These are phyloP conservation scores for Staurois parvus DNA, from an alignment of 2,797 vertebrate genomes.

Conservation along the genomic window DNA sequence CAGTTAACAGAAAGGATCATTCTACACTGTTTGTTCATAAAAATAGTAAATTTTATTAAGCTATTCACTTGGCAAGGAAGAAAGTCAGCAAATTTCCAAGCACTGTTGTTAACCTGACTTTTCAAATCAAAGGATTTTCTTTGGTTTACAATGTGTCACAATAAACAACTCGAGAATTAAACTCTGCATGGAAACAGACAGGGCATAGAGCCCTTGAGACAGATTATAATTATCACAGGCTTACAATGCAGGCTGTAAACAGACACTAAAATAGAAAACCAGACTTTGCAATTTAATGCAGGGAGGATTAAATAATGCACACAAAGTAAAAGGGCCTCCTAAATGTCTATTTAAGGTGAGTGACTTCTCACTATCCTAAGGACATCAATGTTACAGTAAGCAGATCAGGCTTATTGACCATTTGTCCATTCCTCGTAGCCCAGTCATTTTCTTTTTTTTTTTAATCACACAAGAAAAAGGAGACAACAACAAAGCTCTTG, in stretches of 20 bases:
- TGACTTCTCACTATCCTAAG: slow-evolving; percentile 9
- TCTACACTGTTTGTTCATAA: neutral
- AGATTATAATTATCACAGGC: slow-evolving; percentile 45
- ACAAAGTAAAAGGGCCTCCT: slow-evolving; percentile 26
- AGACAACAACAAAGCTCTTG: no score
- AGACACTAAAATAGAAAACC: slow-evolving; percentile 55
- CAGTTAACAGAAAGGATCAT: neutral
- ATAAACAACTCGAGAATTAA: slow-evolving; percentile 49
- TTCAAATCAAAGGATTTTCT: slow-evolving; percentile 53
- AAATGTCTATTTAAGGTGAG: slow-evolving; percentile 59
- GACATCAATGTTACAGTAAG: slow-evolving; percentile 16
- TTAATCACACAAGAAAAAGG: no score
- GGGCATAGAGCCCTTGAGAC: slow-evolving; percentile 34
- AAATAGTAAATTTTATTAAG: neutral
- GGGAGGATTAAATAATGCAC: slow-evolving; percentile 58
- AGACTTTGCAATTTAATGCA: slow-evolving; percentile 53
- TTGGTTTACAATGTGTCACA: slow-evolving; percentile 55
- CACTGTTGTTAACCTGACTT: slow-evolving; percentile 6
- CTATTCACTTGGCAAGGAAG: neutral
- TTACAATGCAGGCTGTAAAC: slow-evolving; percentile 47
- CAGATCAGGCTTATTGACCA: neutral
- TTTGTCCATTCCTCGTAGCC: no score
- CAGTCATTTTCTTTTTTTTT: no score
- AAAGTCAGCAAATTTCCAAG: neutral
- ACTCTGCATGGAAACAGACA: slow-evolving; percentile 47